Base-by-base conservation (phyloP, 2,797 vertebrate species). In the Gallirallus australis region DNA sequence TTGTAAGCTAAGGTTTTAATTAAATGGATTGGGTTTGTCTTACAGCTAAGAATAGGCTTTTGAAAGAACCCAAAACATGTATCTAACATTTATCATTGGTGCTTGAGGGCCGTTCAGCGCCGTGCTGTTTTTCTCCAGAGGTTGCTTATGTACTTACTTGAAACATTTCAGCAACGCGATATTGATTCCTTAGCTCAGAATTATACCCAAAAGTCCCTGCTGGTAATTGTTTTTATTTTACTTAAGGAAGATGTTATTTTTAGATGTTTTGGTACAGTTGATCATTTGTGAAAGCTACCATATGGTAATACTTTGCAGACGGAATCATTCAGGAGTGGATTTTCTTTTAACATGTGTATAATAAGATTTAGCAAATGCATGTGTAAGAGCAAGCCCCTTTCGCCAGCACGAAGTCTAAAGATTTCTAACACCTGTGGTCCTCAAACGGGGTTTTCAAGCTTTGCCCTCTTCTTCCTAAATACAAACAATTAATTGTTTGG, bases 1-100 rank as follows among this genome's bases (percentile, higher is more conserved):
- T 96, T 96, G 92, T 94, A 96, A 96, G 89, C 94, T 94, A 90
- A 96, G 92, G 81, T 97, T 97, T 97, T 98, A 98, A 98, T 98
- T 97, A 98, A 96, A 95, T 90, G 87, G 91, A 94, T 83, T 93
- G 5, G 59, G 75, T 96, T 97, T 97, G 93, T 95, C 89, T 97
- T 96, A 64, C 59, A 66, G 94, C 95, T 97, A 97, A 97, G 95
- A 98, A 97, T 94, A 98, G 97, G 81, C 79, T 72, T 97, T 84
- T 94, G 79, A 94, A 95, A 97, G 95, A 92, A 86, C 87, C 64
- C 16, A 2, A 96, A 93, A 65, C 77, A 83, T 81, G 89, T 92
- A 83, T 87, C 59, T 79, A 93, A 8, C 75, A 75, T 96, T 95
- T 94, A 92, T 95, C 82, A 79, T 63, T 78, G 85, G 80, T 92